Percentiles rank a stretch among this genome's conserved stretches.
phyloP scores from a whole-genome alignment of 1,140 invertebrate genomes.

The Meloidogyne exigua region DNA sequence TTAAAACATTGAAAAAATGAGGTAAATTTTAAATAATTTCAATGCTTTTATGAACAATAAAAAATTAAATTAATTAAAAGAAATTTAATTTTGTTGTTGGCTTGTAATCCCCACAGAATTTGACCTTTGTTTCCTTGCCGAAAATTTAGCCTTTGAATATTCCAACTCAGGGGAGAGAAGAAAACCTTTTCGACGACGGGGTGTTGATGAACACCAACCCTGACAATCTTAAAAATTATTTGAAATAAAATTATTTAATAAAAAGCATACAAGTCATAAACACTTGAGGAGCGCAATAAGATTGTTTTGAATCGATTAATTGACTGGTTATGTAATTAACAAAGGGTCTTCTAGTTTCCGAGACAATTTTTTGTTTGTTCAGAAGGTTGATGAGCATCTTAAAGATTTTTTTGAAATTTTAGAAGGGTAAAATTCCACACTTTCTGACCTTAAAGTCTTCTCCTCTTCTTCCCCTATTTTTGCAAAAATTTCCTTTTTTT shows the following conservation, averaged over 20 bases:
- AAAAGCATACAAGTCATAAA: not conserved
- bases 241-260: not conserved
- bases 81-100: not conserved
- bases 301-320: not conserved
- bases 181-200: conserved; percentile 2
- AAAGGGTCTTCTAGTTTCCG: not conserved
- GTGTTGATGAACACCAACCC: not conserved
- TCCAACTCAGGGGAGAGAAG: conserved; percentile 18
- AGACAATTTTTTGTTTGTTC: not conserved
- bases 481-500: too few relatives aligned
- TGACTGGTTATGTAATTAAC: not conserved
- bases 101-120: not conserved
- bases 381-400: not conserved
- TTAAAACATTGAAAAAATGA: too few relatives aligned
- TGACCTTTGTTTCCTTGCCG: not conserved
- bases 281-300: not conserved
- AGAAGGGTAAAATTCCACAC: too few relatives aligned
- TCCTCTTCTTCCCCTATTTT: too few relatives aligned
- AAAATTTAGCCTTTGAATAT: not conserved
- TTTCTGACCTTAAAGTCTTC: too few relatives aligned
- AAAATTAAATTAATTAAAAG: not conserved
- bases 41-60: too few relatives aligned
- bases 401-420: too few relatives aligned
- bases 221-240: not conserved
- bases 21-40: too few relatives aligned